Evolutionary conservation across 2,797 vertebrate species (phyloP), one percentile per base, ranked within the genome.

Genomic region (Ispidina picta): DNA sequence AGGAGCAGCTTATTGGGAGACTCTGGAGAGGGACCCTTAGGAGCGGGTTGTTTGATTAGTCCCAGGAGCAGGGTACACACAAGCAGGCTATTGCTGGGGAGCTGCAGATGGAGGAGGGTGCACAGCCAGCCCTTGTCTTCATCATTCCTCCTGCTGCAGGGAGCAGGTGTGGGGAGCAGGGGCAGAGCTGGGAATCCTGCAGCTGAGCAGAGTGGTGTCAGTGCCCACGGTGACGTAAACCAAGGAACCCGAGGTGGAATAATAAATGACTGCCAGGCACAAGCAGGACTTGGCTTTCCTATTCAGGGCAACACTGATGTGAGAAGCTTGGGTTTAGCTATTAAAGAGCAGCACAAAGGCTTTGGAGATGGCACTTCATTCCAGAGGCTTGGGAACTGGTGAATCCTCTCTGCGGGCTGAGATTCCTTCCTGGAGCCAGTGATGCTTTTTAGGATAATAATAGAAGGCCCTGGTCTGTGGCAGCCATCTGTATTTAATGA

Each of bases 71-170:
- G 48, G 6, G 56, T 35, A 41, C 49, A 31, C 76, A 62, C n/a
- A 75, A 43, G 62, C 72, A 29, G 46, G 75, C 41, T 60, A 12
- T 52, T 88, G 78, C 81, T 70, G 83, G 29, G 76, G 49, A 80
- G 4, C 60, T 84, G 86, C 77, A 73, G 77, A 10, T 59, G 86
- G 71, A 70, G 52, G 25, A 39, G 75, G 12, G 66, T 5, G 26
- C 80, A 78, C 64, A 90, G 71, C 77, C 86, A 84, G 68, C 78
- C 70, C 75, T 79, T 76, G 71, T 66, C 49, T 49, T 70, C 33
- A 6, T 12, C 16, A 77, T 89, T 81, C 80, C 65, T 93, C 51
- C 59, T 48, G 44, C 75, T 87, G 72, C 79, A 21, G 8, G 83
- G 81, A 78, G 51, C 71, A 73, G 79, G 12, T 74, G 73, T 87